phyloP scores from a whole-genome alignment of 2,888 invertebrate species.

The Microctonus aethiopoides region DNA sequence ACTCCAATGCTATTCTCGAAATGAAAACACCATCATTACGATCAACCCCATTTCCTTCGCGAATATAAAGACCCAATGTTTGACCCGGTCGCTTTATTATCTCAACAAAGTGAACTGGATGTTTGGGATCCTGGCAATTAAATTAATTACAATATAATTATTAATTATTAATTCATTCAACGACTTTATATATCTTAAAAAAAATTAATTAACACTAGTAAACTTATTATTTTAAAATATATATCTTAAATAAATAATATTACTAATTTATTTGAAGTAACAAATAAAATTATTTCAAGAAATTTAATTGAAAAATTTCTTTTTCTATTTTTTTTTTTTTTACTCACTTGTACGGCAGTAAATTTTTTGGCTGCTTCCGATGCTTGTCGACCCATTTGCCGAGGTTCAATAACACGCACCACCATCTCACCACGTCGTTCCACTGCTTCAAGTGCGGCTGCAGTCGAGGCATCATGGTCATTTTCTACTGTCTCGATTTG shows the following conservation, averaged over 20 bases:
- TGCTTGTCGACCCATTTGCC: slow-evolving; percentile 88
- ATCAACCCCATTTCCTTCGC: slow-evolving; percentile 98
- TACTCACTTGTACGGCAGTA: slow-evolving; percentile 78
- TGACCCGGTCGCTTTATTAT: slow-evolving; percentile 99
- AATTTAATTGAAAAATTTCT: too few relatives aligned
- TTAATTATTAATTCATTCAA: too few relatives aligned
- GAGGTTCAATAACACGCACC: slow-evolving; percentile 87
- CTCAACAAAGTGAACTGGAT: slow-evolving; percentile 92
- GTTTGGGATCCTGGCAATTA: slow-evolving; percentile 74
- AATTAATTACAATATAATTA: too few relatives aligned
- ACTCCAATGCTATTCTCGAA: slow-evolving; percentile 94
- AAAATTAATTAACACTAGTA: too few relatives aligned
- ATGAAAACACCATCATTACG: slow-evolving; percentile 97
- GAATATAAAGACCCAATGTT: slow-evolving; percentile 96
- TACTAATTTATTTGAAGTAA: too few relatives aligned
- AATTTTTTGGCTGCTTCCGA: slow-evolving; percentile 90
- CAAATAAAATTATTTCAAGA: not conserved
- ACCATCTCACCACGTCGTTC: slow-evolving; percentile 96
- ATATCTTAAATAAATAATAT: too few relatives aligned
- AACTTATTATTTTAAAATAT: too few relatives aligned
- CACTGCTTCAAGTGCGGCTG: slow-evolving; percentile 91
- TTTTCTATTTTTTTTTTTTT: too few relatives aligned
- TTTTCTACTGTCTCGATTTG: slow-evolving; percentile 97
- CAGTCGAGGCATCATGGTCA: slow-evolving; percentile 93
- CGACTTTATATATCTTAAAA: too few relatives aligned